These are phyloP conservation scores for Lanius ludovicianus DNA, from an alignment of 2,113 vertebrate species.

Conservation along the genomic window DNA sequence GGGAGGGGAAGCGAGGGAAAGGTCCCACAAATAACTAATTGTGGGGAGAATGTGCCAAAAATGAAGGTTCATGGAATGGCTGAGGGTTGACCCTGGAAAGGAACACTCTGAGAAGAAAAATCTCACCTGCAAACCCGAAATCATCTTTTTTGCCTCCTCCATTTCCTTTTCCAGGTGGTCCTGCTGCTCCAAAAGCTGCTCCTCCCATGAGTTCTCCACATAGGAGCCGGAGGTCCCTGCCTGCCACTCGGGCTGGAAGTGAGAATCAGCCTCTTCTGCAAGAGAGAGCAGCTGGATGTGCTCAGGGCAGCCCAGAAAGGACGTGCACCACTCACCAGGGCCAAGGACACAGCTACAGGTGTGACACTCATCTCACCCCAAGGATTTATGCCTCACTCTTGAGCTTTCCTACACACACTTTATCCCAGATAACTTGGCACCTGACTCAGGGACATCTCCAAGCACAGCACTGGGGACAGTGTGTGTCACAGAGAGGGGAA, in stretches of 20 bases:
- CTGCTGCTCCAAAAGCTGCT: constrained; percentile 89
- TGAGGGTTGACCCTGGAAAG: not conserved
- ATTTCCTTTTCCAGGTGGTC: constrained; percentile 93
- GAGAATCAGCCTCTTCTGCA: constrained; percentile 62
- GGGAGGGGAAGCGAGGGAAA: not conserved
- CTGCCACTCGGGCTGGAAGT: constrained; percentile 70
- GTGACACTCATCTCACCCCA: not conserved
- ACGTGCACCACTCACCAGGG: not conserved
- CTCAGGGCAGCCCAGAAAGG: not conserved
- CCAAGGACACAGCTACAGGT: not conserved
- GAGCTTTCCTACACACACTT: not conserved
- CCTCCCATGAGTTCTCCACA: constrained; percentile 87
- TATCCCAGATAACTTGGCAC: not conserved
- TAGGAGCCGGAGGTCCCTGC: constrained; percentile 68
- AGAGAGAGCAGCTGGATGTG: not conserved
- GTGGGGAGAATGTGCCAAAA: not conserved
- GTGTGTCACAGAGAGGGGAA: not conserved
- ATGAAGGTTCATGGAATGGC: not conserved
- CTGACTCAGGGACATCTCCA: not conserved
- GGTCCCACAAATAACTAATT: not conserved
- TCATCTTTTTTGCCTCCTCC: constrained; percentile 93
- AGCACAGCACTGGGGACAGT: not conserved
- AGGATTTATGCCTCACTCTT: not conserved
- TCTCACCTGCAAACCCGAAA: constrained; percentile 90
- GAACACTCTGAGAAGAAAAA: not conserved